These are phyloP conservation scores for Chrysocyon brachyurus DNA, from an alignment of 2,797 vertebrate genomes.

Conservation along the genomic window DNA sequence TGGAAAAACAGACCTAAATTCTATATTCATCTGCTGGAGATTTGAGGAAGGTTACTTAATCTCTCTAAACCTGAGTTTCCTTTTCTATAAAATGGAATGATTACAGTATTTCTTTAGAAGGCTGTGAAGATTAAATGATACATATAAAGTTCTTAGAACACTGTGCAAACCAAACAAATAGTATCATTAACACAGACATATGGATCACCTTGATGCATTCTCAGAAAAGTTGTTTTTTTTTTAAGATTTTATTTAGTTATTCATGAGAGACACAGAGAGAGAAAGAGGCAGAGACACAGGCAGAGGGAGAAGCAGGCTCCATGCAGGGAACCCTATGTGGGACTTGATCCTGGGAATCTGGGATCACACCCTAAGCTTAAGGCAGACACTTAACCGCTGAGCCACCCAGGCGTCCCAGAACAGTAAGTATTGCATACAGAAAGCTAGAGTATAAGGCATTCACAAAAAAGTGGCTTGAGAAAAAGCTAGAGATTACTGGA, in stretches of 20 bases:
- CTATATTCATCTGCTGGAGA: not conserved
- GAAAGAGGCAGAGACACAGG: no score
- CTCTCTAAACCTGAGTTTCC: constrained; percentile 1
- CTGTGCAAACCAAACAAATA: not conserved
- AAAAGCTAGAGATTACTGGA: not conserved
- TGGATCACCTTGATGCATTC: not conserved
- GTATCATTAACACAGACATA: constrained; percentile 1
- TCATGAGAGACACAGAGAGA: no score
- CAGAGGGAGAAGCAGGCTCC: no score
- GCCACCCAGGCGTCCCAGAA: not conserved
- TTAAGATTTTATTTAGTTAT: no score
- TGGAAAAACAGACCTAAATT: constrained; percentile 21
- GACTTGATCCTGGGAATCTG: no score
- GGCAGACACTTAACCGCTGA: no score
- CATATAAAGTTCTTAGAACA: constrained; percentile 7
- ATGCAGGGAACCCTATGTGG: no score
- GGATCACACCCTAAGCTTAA: no score
- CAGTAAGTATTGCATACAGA: not conserved
- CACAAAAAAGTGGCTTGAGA: not conserved
- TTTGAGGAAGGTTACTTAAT: not conserved
- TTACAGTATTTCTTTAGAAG: not conserved
- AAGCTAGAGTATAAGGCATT: not conserved
- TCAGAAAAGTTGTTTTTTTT: not conserved
- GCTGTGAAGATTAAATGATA: not conserved
- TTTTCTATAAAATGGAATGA: constrained; percentile 1